Percentiles rank a stretch among this genome's conserved stretches.
These are phyloP conservation scores for Apomyelois bistriatella DNA, from an alignment of 2,888 invertebrate genomes.

Conservation along the genomic window DNA sequence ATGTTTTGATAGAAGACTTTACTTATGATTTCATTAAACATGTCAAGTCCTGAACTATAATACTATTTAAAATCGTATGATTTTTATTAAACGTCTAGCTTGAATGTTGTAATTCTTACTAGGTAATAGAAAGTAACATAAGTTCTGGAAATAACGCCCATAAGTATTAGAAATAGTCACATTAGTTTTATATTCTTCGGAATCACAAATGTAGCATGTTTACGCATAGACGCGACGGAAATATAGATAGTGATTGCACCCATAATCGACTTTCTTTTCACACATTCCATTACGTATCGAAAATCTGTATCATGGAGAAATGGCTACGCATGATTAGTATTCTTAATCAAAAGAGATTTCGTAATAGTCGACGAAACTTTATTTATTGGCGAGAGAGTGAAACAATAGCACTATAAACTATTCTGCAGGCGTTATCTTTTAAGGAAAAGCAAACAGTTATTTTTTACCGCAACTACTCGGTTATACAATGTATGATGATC, in stretches of 20 bases:
- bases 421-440: conserved; percentile 14
- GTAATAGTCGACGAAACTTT: conserved; percentile 47
- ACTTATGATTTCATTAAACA: too few relatives aligned
- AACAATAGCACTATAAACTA: conserved; percentile 28
- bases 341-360: conserved; percentile 53
- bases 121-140: too few relatives aligned
- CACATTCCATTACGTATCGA: conserved; percentile 46
- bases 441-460: conserved; percentile 12
- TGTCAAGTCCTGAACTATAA: too few relatives aligned
- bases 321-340: conserved; percentile 65
- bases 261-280: conserved; percentile 58
- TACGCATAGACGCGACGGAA: conserved; percentile 28
- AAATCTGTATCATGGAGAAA: conserved; percentile 67
- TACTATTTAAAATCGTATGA: too few relatives aligned
- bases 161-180: too few relatives aligned
- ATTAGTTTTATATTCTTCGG: background rate
- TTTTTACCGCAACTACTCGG: background rate
- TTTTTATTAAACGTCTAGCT: too few relatives aligned
- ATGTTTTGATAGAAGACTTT: too few relatives aligned
- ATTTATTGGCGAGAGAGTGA: conserved; percentile 47
- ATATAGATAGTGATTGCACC: conserved; percentile 35
- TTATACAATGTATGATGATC: background rate
- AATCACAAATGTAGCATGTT: background rate
- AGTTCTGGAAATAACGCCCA: too few relatives aligned
- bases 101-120: too few relatives aligned